Evolutionary conservation across 2,113 vertebrate species (phyloP), one percentile per base, ranked within the genome.

Genomic region (Leptodactylus fuscus): DNA sequence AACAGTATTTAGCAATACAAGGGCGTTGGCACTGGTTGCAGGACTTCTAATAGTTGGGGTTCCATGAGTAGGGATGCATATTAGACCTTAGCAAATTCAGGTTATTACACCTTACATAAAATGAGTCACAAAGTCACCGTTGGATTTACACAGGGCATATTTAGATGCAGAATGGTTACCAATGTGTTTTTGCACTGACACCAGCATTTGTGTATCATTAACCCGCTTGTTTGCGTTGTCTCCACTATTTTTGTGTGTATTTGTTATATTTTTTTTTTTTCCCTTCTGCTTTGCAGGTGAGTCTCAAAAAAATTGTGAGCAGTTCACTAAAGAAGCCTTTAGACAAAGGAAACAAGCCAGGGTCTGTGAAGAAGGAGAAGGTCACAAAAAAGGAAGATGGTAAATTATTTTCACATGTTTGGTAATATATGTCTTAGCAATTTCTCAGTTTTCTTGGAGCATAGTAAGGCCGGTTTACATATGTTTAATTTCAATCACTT

Each of bases 321-420:
- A 93, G 91, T 88, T 97, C 96, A 81, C 91, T 97, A 89, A 97
- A 97, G 92, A 97, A 95, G 87, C 91, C 94, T 0, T 91, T 93
- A 29, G 96, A 97, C 86, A 96, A 94, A 88, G 91, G 90, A 86
- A 91, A 89, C 51, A 97, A 97, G 90, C 87, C 96, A 46, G 95
- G 95, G 74, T 97, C 96, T 82, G 93, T 97, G 88, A 98, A 97
- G 94, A 97, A 96, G 90, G 96, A 96, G 71, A 94, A 94, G 58
- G 90, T 90, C 12, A 92, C 91, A 49, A 93, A 93, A 88, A 94
- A 96, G 67, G 95, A 96, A 83, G 93, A 94, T 87, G 95, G 97
- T 97, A 62, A 78, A 41, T 1, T 24, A 7, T 79, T 55, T 15
- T 16, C 55, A 9, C 3, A n/a, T 75, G 3, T 32, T n/a, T n/a